Evolutionary conservation across 2,888 invertebrate genomes (phyloP), one percentile per base, ranked within the genome.

Genomic region (Biston stratarius): DNA sequence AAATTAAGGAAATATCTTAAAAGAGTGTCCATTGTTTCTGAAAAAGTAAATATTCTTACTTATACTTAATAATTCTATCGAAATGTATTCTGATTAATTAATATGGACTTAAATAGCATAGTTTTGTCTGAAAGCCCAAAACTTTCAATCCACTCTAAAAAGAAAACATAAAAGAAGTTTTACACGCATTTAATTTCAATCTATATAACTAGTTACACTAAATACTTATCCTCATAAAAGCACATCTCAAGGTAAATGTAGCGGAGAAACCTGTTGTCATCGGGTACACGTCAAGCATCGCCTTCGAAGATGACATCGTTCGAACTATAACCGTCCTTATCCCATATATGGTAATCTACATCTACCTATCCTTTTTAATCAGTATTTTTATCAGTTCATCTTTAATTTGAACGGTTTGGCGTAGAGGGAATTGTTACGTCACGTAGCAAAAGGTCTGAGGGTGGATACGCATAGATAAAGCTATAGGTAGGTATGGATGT

Each of bases 301-400:
- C 86, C 83, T 86, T 92, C 79, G 83, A 90, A 90, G 94, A 89
- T 89, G 92, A 88, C 87, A 83, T 79, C 80, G 83, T 89, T 84
- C 81, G 82, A 85, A 75, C 79, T 87, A 84, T 82, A 81, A 86
- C 89, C 87, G 81, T 94, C 94, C 90, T 88, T 83, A 88, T 94
- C 88, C 83, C 82, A 81, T 90, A 82, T 85, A 90, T 77, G 84
- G 89, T 83, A 85, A 87, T 83, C 83, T 86, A 80, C 81, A 86
- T 91, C 82, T 81, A 62, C 79, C 90, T 85, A 77, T 91, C 91
- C 82, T 84, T 85, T 75, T 88, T 83, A 83, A 85, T 85, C 81
- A 81, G 74, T 77, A 80, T 83, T 85, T 84, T 83, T 83, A 76
- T 78, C 78, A 77, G 69, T 80, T 85, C 86, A 78, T 76, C 92